Percentiles rank a stretch among this genome's conserved stretches.
phyloP scores from a whole-genome alignment of 1,140 invertebrate species.

The Maconellicoccus hirsutus region DNA sequence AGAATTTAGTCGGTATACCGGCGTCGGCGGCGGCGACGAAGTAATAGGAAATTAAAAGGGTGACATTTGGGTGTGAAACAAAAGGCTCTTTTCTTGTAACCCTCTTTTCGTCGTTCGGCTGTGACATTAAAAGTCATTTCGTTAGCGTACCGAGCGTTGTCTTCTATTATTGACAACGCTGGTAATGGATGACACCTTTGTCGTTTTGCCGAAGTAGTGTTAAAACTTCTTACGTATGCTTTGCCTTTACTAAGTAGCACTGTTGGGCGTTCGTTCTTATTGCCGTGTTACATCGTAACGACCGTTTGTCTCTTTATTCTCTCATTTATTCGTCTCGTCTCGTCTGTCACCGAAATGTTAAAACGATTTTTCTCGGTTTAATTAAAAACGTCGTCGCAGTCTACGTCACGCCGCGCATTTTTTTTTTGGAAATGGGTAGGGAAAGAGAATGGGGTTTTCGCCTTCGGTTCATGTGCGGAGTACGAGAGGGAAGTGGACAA shows the following conservation, averaged over 20 bases:
- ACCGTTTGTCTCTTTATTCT: slow-evolving; percentile 9
- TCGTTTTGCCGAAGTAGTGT: not conserved
- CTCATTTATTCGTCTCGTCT: slow-evolving; percentile 7
- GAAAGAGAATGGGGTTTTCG: too few species aligned
- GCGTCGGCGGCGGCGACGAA: not conserved
- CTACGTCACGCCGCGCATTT: too few species aligned
- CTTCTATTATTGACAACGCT: slow-evolving; percentile 8
- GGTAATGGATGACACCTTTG: slow-evolving; percentile 7
- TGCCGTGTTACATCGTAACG: not conserved
- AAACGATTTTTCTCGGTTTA: slow-evolving; percentile 5
- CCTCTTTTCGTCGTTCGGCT: not conserved
- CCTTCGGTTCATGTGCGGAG: too few species aligned
- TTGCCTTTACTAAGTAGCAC: not conserved
- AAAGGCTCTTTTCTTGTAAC: not conserved
- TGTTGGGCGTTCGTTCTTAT: not conserved
- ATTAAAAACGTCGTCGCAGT: not conserved
- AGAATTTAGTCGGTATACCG: not conserved
- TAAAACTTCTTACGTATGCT: slow-evolving; percentile 4
- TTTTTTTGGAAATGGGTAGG: too few species aligned
- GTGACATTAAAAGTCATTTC: slow-evolving; percentile 6
- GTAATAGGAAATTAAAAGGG: slow-evolving; percentile 9
- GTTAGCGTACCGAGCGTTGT: not conserved
- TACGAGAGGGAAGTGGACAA: too few species aligned
- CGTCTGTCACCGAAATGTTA: not conserved
- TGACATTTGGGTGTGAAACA: slow-evolving; percentile 1